Evolutionary conservation across 2,888 invertebrate genomes (phyloP), one percentile per base, ranked within the genome.

Genomic region (Drosophila helvetica): DNA sequence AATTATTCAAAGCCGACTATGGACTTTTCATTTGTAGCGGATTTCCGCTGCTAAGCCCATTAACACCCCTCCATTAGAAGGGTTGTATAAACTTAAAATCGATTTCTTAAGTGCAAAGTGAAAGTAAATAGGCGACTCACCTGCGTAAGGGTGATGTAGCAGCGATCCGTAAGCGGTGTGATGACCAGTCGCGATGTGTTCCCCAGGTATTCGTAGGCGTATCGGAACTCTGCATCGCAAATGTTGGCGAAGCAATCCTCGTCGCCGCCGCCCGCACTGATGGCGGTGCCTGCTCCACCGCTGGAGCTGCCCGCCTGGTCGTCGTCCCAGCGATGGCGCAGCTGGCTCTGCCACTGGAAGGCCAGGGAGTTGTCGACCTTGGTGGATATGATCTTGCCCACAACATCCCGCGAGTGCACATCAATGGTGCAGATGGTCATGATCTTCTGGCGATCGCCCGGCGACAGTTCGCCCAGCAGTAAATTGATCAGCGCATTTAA

Each of bases 391-490:
- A 99, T 94, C 91, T 98, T 98, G 0, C 95, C 95, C 1, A 98
- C 97, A 5, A 98, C 98, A 90, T 99, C 98, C 82, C 98, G 94
- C 1, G 98, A 97, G 90, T 99, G 99, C 2, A 99, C 98, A 90
- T 98, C 98, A 65, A 98, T 98, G 3, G 98, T 99, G 92, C 98
- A 98, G 86, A 99, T 96, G 0, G 98, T 98, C 97, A 98, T 98
- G 83, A 98, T 98, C 92, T 98, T 99, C 92, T 98, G 98, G 18
- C 99, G 94, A 88, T 98, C 97, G 2, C 96, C 96, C 0, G 94
- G 93, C 0, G 94, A 94, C 70, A 99, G 93, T 78, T 98, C 96
- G 0, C 97, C 97, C 75, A 98, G 92, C 58, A 99, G 92, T 58
- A 98, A 93, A 46, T 94, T 93, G 78, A 99, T 98, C 18, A 99